Evolutionary conservation across 2,113 vertebrate genomes (phyloP), one percentile per base, ranked within the genome.

Genomic region (Coracopsis vasa): DNA sequence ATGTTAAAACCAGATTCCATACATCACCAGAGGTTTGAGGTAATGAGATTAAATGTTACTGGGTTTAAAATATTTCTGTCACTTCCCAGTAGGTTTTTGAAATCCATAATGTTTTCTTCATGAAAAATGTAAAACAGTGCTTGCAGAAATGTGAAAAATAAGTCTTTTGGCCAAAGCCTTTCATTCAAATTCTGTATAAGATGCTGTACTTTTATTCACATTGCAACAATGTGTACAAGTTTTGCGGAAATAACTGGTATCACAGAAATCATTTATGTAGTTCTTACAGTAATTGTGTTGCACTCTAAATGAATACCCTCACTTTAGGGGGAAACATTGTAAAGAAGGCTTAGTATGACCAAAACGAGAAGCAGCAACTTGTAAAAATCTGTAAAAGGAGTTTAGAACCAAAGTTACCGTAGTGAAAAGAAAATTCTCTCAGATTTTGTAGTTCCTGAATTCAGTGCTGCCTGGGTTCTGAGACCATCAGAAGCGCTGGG

Each of bases 1-100:
- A 74, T 86, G 73, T 95, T 97, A 94, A 96, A 97, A 98, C 74
- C 92, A 95, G 77, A 91, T 86, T n/a, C 78, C 47, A 91, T 93
- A 95, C 48, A 91, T 95, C 96, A 97, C 96, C 85, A 95, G 79
- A 69, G 54, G n/a, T 79, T 71, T 97, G 90, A 95, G 60, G 11
- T 93, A 93, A 97, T 93, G 62, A 95, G 87, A 97, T 97, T 96
- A 95, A 95, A 96, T 94, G 48, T 97, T 96, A 89, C 70, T 81
- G 67, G 37, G 96, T 94, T 20, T 2, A 67, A 81, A 95, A 69
- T 60, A 94, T 97, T 97, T 97, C 91, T 91, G 85, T 92, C 84
- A 95, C 78, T 97, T 97, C 95, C 44, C 83, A 96, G 80, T 28
- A 97, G 71, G 71, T 65, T 88, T 95, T 21, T 85, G 75, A 86